A percentile compares a stretch with the other conserved stretches of the same genome.
These are phyloP conservation scores for Ancistrus triradiatus DNA, from an alignment of 2,113 vertebrate genomes.

Conservation along the genomic window DNA sequence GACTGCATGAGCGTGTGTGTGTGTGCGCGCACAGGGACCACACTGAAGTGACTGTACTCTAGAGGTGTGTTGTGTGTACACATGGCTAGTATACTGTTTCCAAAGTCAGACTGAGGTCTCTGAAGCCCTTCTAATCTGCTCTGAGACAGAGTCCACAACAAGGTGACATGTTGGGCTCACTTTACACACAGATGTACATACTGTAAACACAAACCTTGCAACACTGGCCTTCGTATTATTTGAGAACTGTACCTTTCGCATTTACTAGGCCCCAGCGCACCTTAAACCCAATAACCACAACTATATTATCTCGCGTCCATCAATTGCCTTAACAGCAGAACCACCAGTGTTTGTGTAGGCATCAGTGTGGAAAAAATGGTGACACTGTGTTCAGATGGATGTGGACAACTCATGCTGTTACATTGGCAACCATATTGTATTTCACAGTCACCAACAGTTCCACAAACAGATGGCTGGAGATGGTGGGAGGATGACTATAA, in stretches of 20 bases:
- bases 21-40: background rate
- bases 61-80: constrained; percentile 19
- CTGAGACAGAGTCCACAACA: constrained; percentile 35
- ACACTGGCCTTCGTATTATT: constrained; percentile 46
- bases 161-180: constrained; percentile 64
- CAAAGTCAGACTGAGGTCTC: constrained; percentile 27
- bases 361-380: constrained; percentile 15
- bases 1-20: constrained; percentile 29
- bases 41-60: constrained; percentile 12
- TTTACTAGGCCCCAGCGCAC: constrained; percentile 36
- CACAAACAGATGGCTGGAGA: constrained; percentile 47
- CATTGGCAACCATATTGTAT: constrained; percentile 47
- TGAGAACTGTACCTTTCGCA: constrained; percentile 46
- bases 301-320: constrained; percentile 9
- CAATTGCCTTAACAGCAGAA: background rate
- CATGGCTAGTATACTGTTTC: constrained; percentile 11
- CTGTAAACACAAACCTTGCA: constrained; percentile 8
- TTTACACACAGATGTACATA: too few relatives aligned
- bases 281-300: constrained; percentile 32
- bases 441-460: constrained; percentile 36
- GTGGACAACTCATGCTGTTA: constrained; percentile 36
- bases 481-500: background rate
- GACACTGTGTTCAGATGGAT: constrained; percentile 15
- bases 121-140: constrained; percentile 10
- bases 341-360: background rate